Evolutionary conservation across 2,888 invertebrate genomes (phyloP).

Genomic region (Chrysolina haemoptera): DNA sequence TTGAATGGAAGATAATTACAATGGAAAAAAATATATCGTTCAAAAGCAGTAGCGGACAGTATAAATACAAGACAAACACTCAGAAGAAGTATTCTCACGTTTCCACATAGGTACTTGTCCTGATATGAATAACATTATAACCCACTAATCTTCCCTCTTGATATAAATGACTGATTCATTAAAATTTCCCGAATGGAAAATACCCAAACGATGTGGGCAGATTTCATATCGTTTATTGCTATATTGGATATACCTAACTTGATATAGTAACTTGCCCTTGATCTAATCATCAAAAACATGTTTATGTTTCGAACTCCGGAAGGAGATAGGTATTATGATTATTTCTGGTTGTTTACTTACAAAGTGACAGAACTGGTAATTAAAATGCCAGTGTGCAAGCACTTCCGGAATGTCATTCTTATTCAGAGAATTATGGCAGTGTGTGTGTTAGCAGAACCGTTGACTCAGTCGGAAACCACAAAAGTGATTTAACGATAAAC

Average conservation of each 20-base stretch:
- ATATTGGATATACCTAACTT: too few species aligned
- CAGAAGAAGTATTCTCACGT: too few species aligned
- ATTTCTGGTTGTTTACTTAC: neutral
- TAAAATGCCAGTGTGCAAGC: neutral
- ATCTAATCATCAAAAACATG: neutral
- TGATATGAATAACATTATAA: too few species aligned
- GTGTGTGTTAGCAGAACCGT: neutral
- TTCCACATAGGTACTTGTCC: neutral
- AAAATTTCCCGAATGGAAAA: too few species aligned
- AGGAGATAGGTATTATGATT: neutral
- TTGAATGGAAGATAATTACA: too few species aligned
- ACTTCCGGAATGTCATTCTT: neutral
- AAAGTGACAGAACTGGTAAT: neutral
- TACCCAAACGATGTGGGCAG: too few species aligned
- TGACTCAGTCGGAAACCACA: slow-evolving; percentile 9
- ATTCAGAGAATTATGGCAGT: neutral
- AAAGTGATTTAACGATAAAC: neutral
- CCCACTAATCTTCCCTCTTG: too few species aligned
- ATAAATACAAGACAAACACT: neutral
- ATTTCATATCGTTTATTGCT: too few species aligned
- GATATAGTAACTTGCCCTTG: neutral
- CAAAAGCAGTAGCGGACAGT: neutral
- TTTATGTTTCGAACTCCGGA: neutral
- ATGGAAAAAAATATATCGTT: neutral
- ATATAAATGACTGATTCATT: too few species aligned